Evolutionary conservation across 2,113 vertebrate species (phyloP).

Genomic region (Cyanoderma ruficeps): DNA sequence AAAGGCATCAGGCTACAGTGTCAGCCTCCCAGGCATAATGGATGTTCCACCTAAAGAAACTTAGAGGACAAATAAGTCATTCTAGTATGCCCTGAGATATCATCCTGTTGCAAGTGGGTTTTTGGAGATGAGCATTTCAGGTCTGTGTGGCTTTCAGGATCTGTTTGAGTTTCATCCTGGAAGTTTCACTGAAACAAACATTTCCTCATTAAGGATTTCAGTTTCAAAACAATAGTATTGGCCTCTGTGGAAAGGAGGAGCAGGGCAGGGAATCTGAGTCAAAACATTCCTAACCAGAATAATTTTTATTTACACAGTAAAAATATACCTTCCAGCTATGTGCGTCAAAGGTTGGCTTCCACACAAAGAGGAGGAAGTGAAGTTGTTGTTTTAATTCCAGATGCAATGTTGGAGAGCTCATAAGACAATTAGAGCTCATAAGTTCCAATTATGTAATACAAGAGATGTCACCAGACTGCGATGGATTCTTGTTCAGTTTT

Average conservation of each 20-base stretch:
- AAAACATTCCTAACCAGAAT: constrained; percentile 3
- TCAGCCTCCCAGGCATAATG: not conserved
- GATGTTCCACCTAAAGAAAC: not conserved
- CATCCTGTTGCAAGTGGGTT: not conserved
- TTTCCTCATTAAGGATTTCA: not conserved
- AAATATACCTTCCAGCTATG: constrained; percentile 11
- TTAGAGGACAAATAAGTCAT: not conserved
- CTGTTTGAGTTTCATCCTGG: not conserved
- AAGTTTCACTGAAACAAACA: not conserved
- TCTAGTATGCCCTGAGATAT: not conserved
- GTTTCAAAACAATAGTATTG: not conserved
- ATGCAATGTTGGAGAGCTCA: not conserved
- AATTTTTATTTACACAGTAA: not conserved
- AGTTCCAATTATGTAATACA: not conserved
- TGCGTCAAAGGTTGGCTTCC: not conserved
- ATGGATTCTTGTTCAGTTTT: not conserved
- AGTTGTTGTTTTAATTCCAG: not conserved
- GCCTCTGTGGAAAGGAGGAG: not conserved
- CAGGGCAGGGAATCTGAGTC: not conserved
- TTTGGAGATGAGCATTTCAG: not conserved
- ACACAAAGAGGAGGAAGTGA: not conserved
- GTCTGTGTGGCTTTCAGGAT: not conserved
- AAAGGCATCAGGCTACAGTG: not conserved
- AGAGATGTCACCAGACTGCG: not conserved
- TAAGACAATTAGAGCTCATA: not conserved